Conservation (phyloP, 2,113 vertebrate species). For the Malaclemys terrapin region DNA sequence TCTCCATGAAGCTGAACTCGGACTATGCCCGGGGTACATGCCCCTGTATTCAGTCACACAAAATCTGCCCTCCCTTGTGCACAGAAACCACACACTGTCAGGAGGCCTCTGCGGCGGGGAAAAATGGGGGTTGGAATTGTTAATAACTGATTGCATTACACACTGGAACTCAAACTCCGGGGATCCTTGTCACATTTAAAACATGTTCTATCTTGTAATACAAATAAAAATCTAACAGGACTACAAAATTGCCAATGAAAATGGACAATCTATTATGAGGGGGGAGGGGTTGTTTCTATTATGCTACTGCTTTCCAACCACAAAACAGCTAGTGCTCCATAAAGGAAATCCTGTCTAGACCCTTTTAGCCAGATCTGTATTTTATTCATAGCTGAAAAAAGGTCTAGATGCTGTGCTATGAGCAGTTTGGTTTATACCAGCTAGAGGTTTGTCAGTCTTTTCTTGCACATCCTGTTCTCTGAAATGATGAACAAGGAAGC, state of each 20-base stretch:
- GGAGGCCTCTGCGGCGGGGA: not conserved
- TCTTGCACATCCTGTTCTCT: slow-evolving; percentile 44
- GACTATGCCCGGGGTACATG: not conserved
- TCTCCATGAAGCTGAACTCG: not conserved
- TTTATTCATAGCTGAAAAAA: slow-evolving; percentile 18
- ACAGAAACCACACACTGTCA: not conserved
- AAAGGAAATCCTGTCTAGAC: slow-evolving; percentile 47
- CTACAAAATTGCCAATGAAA: not conserved
- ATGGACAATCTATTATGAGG: not conserved
- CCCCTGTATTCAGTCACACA: not conserved
- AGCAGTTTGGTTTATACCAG: slow-evolving; percentile 11
- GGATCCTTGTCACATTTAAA: not conserved
- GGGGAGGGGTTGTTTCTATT: not conserved
- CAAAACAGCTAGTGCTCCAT: not conserved
- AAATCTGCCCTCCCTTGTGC: not conserved
- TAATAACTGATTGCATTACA: not conserved
- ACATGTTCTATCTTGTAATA: not conserved
- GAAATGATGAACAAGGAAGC: slow-evolving; percentile 4
- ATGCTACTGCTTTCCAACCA: not conserved
- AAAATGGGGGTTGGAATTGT: not conserved
- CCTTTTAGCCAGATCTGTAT: not conserved
- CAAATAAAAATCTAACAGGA: not conserved
- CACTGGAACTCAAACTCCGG: not conserved
- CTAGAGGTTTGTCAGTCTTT: slow-evolving; percentile 2
- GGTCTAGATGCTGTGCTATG: slow-evolving; percentile 1